These are phyloP conservation scores for Tragulus kanchil DNA, from an alignment of 2,113 vertebrate species.

Conservation along the genomic window DNA sequence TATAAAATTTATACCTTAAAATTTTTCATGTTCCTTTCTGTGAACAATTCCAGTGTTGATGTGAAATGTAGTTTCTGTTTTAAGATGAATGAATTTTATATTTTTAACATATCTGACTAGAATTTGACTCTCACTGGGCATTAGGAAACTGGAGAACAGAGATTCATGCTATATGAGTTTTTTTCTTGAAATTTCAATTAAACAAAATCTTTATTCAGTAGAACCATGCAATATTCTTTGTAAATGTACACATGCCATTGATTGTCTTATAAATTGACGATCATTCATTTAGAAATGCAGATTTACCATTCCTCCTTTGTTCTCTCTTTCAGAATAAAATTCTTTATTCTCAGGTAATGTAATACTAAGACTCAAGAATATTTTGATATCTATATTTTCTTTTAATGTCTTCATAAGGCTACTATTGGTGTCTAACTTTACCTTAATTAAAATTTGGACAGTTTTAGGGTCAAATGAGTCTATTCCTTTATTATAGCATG, in stretches of 20 bases:
- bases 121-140: not conserved
- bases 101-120: not conserved
- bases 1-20: not conserved
- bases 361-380: not conserved
- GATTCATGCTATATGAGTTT: not conserved
- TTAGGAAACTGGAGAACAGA: not conserved
- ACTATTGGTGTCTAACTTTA: not conserved
- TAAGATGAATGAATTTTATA: not conserved
- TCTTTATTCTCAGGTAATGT: not conserved
- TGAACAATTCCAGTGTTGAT: not conserved
- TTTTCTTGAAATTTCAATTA: slow-evolving; percentile 46
- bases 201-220: not conserved
- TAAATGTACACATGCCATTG: not conserved
- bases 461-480: slow-evolving; percentile 1
- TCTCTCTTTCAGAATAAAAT: not conserved
- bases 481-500: slow-evolving; percentile 14
- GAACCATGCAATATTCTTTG: not conserved
- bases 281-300: slow-evolving; percentile 27
- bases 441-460: not conserved
- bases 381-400: not conserved
- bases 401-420: not conserved
- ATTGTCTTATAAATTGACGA: not conserved
- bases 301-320: not conserved
- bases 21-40: no score
- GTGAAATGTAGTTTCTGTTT: slow-evolving; percentile 28